Evolutionary conservation across 2,113 vertebrate species (phyloP).

Genomic region (Cairina moschata): DNA sequence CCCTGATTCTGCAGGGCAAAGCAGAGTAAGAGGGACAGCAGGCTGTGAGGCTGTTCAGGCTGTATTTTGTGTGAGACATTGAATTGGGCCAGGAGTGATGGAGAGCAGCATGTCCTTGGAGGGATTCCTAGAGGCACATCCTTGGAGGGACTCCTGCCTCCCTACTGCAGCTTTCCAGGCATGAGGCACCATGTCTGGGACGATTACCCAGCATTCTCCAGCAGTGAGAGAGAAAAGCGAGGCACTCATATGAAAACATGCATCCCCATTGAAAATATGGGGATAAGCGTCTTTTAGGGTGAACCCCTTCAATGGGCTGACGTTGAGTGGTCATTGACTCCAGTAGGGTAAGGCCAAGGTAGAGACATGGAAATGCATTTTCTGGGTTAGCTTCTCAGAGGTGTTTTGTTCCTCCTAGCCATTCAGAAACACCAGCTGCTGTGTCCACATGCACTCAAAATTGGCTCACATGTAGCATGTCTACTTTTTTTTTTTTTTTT

Average conservation of each 20-base stretch:
- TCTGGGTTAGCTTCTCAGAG: background rate
- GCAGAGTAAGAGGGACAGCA: background rate
- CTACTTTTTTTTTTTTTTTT: background rate
- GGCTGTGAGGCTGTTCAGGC: background rate
- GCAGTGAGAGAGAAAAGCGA: background rate
- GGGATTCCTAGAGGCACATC: fast-evolving
- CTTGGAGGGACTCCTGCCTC: background rate
- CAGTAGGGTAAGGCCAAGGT: background rate
- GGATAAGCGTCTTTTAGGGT: background rate
- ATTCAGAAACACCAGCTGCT: background rate
- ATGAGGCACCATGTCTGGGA: background rate
- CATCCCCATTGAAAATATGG: background rate
- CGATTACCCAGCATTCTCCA: background rate
- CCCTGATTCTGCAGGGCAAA: background rate
- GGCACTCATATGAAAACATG: background rate
- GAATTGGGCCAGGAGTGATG: background rate
- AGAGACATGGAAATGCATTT: background rate
- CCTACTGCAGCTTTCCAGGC: fast-evolving
- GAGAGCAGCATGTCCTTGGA: background rate
- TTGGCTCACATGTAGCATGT: fast-evolving
- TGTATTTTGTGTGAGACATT: background rate
- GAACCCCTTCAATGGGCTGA: background rate
- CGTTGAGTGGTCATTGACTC: background rate
- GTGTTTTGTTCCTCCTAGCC: background rate
- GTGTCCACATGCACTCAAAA: background rate